A percentile compares a stretch with the other conserved stretches of the same genome.
Conservation (phyloP, 2,888 invertebrate genomes). For the Eremobia ochroleuca region DNA sequence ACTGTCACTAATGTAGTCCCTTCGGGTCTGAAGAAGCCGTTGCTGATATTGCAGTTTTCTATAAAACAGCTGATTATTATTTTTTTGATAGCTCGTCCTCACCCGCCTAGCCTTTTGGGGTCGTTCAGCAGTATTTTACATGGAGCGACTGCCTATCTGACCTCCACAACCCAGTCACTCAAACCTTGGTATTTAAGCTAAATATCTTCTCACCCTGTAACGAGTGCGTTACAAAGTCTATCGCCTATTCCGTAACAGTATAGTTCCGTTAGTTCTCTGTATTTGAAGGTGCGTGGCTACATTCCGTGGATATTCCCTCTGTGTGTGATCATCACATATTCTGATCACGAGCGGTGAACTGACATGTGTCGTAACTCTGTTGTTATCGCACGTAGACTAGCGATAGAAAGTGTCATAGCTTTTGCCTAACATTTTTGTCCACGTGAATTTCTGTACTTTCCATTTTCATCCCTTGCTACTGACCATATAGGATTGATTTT, state of each 20-base stretch:
- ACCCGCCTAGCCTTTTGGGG: too few relatives aligned
- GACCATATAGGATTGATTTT: background rate
- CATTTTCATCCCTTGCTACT: background rate
- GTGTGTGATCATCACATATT: background rate
- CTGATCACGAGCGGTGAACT: background rate
- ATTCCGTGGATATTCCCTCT: background rate
- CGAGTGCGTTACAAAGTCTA: too few relatives aligned
- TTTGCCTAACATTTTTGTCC: background rate
- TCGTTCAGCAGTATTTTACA: too few relatives aligned
- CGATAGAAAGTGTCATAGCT: slow-evolving; percentile 1
- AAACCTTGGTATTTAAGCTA: too few relatives aligned
- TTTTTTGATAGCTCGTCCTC: too few relatives aligned
- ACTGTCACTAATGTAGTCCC: too few relatives aligned
- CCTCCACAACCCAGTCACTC: too few relatives aligned
- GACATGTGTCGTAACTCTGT: background rate
- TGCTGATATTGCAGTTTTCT: too few relatives aligned
- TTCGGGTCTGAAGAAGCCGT: too few relatives aligned
- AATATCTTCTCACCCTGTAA: background rate
- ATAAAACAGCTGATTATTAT: too few relatives aligned
- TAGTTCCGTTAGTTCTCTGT: slow-evolving; percentile 2
- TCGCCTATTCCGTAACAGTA: background rate
- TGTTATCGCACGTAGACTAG: background rate
- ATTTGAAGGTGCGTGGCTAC: background rate
- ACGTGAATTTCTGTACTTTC: background rate
- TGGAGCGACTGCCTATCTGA: too few relatives aligned